These are phyloP conservation scores for Myrmecobius fasciatus DNA, from an alignment of 2,113 vertebrate genomes.

Conservation along the genomic window DNA sequence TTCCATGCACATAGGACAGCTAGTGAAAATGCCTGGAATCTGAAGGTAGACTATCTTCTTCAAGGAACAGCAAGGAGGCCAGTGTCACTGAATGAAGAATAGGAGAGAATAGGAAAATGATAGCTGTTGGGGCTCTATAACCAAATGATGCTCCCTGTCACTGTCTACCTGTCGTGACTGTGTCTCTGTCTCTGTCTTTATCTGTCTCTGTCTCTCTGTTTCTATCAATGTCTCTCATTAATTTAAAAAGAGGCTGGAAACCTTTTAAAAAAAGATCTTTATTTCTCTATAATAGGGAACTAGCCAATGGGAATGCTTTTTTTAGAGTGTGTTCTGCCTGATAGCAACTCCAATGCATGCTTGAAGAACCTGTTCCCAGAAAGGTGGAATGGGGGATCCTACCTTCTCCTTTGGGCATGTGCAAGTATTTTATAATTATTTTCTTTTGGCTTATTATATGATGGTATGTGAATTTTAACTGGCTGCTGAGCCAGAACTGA, in stretches of 20 bases:
- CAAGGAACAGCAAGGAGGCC: neutral
- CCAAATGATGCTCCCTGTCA: neutral
- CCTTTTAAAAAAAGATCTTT: neutral
- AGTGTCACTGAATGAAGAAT: neutral
- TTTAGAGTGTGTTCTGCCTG: neutral
- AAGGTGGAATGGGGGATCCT: neutral
- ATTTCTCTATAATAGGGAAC: neutral
- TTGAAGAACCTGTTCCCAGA: neutral
- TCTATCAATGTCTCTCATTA: neutral
- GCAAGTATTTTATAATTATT: neutral
- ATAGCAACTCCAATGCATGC: neutral
- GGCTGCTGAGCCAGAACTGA: neutral
- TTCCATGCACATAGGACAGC: neutral
- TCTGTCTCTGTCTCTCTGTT: too few species aligned
- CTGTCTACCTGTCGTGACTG: neutral
- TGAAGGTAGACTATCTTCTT: neutral
- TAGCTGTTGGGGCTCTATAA: neutral
- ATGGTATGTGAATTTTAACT: neutral
- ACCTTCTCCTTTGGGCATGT: neutral
- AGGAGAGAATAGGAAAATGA: neutral
- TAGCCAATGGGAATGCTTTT: neutral
- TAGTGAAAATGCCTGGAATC: neutral
- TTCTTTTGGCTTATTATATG: neutral
- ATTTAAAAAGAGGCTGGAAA: neutral
- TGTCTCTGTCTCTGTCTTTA: too few species aligned